phyloP scores from a whole-genome alignment of 2,113 vertebrate species.

The Strigops habroptila region DNA sequence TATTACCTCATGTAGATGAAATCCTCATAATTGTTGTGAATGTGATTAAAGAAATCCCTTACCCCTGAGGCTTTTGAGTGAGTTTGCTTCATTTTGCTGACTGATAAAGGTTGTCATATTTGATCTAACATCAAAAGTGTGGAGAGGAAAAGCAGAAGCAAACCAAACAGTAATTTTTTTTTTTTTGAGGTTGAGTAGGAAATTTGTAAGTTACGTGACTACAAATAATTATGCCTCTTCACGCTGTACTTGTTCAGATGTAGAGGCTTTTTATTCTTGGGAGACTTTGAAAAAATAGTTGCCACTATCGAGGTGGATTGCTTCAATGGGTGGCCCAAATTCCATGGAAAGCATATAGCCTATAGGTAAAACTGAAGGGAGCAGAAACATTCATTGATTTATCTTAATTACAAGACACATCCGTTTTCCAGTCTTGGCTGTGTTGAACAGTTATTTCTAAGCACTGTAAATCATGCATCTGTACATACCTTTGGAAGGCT shows the following conservation, averaged over 20 bases:
- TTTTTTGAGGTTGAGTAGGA: background rate
- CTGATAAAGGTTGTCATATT: background rate
- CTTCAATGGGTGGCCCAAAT: background rate
- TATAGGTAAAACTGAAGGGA: constrained; percentile 34
- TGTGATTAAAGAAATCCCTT: constrained; percentile 23
- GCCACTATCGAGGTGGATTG: background rate
- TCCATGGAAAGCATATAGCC: background rate
- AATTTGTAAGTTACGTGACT: background rate
- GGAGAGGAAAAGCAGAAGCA: background rate
- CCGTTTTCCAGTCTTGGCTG: background rate
- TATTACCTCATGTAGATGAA: background rate
- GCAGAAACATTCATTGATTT: background rate
- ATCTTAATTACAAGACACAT: constrained; percentile 29
- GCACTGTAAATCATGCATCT: background rate
- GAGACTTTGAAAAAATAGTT: background rate
- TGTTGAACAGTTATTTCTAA: constrained; percentile 15
- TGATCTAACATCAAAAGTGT: constrained; percentile 25
- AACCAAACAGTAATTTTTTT: background rate
- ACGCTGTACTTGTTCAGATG: background rate
- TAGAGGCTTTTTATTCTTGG: background rate
- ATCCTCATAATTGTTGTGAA: constrained; percentile 6
- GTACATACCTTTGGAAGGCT: background rate
- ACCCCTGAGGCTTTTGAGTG: constrained; percentile 4
- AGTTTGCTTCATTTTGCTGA: constrained; percentile 26
- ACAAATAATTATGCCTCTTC: constrained; percentile 20